Evolutionary conservation across 2,888 invertebrate genomes (phyloP).

Genomic region (Aphidoletes aphidimyza): DNA sequence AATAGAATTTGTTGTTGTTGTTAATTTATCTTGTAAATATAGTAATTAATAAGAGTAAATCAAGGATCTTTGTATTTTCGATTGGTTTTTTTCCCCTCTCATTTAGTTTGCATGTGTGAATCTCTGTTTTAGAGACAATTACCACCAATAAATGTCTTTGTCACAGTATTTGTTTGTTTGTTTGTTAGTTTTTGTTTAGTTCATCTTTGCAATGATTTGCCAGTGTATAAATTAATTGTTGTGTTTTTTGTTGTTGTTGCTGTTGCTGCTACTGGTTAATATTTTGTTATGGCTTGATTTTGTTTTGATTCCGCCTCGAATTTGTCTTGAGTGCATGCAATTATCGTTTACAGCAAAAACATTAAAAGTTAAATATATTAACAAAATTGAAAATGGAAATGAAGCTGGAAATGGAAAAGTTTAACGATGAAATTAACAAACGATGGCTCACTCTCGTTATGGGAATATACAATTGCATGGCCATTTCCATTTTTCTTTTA

Average conservation of each 20-base stretch:
- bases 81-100: not conserved
- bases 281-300: not conserved
- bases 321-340: not conserved
- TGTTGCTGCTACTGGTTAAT: not conserved
- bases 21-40: not conserved
- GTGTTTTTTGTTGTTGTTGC: not conserved
- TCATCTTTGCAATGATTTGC: too few relatives aligned
- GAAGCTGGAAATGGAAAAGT: too few relatives aligned
- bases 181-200: too few relatives aligned
- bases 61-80: not conserved
- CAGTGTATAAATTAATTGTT: not conserved
- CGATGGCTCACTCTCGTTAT: too few relatives aligned
- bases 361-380: not conserved
- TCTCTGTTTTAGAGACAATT: constrained; percentile 4
- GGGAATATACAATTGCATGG: too few relatives aligned
- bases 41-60: constrained; percentile 28
- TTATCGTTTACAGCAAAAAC: not conserved
- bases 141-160: constrained; percentile 16
- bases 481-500: too few relatives aligned
- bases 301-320: not conserved
- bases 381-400: not conserved
- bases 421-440: too few relatives aligned
- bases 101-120: not conserved
- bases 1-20: not conserved
- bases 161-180: not conserved